Conservation (phyloP, 2,113 vertebrate genomes). For the Leiothrix lutea region DNA sequence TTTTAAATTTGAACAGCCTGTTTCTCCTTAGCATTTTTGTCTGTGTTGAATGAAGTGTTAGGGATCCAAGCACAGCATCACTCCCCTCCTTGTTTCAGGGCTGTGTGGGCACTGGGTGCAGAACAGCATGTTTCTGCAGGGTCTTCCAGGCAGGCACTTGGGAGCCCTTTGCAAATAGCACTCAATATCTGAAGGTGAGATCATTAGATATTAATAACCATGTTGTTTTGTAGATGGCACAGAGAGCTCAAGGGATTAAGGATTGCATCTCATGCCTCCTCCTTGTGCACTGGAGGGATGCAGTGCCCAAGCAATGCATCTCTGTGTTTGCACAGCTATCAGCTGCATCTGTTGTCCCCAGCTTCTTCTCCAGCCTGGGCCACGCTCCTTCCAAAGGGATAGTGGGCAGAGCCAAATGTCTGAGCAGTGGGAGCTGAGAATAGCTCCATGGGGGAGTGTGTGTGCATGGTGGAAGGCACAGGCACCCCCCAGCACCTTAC, state of each 20-base stretch:
- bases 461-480: background rate
- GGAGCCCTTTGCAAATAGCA: background rate
- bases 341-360: background rate
- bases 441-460: background rate
- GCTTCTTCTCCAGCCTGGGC: background rate
- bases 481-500: background rate
- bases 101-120: background rate
- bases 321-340: background rate
- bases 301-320: background rate
- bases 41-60: background rate
- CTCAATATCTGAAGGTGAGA: background rate
- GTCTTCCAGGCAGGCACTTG: background rate
- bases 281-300: rapidly evolving
- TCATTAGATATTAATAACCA: background rate
- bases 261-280: background rate
- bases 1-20: background rate
- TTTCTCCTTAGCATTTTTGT: background rate
- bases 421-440: background rate
- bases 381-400: background rate
- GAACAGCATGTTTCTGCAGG: background rate
- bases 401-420: background rate
- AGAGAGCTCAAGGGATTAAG: background rate
- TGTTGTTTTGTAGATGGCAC: background rate
- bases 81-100: background rate
- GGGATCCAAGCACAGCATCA: rapidly evolving